Percentiles rank a stretch among this genome's conserved stretches.
phyloP scores from a whole-genome alignment of 2,797 vertebrate genomes.

The Microctenopoma stevenorrisi region DNA sequence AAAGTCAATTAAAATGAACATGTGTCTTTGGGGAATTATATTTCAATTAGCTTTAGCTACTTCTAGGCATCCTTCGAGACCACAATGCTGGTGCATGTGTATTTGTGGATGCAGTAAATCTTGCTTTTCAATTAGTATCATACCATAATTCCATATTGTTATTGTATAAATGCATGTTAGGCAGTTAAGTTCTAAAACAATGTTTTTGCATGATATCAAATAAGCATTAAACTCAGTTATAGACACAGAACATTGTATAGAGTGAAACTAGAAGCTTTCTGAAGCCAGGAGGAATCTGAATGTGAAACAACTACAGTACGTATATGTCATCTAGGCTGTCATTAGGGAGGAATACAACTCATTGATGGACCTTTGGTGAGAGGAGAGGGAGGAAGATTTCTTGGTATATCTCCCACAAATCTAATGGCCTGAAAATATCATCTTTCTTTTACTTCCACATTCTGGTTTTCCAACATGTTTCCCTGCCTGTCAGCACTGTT shows the following conservation, averaged over 20 bases:
- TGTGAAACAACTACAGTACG: conserved; percentile 6
- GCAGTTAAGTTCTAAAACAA: conserved; percentile 59
- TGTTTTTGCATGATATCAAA: conserved; percentile 39
- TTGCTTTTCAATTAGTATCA: conserved; percentile 73
- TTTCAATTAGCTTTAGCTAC: conserved; percentile 82
- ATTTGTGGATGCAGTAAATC: conserved; percentile 71
- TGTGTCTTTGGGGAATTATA: conserved; percentile 79
- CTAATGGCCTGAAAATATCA: neutral
- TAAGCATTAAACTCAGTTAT: conserved; percentile 21
- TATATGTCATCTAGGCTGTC: conserved; percentile 17
- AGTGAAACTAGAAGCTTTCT: conserved; percentile 5
- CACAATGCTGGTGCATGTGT: conserved; percentile 54
- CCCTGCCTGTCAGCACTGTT: conserved; percentile 22
- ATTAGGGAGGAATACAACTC: conserved; percentile 25
- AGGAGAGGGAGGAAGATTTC: neutral
- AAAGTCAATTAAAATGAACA: conserved; percentile 80
- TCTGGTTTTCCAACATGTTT: neutral
- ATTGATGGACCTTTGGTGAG: conserved; percentile 1
- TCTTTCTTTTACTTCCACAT: conserved; percentile 1
- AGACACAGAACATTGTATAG: neutral
- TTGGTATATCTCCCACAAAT: conserved; percentile 3
- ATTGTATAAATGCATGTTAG: conserved; percentile 56
- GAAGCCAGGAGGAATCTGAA: conserved; percentile 26
- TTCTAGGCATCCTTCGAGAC: conserved; percentile 72
- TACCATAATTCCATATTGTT: conserved; percentile 65